Base-by-base conservation (phyloP, 2,888 invertebrate genomes). In the Lasioglossum lativentre region DNA sequence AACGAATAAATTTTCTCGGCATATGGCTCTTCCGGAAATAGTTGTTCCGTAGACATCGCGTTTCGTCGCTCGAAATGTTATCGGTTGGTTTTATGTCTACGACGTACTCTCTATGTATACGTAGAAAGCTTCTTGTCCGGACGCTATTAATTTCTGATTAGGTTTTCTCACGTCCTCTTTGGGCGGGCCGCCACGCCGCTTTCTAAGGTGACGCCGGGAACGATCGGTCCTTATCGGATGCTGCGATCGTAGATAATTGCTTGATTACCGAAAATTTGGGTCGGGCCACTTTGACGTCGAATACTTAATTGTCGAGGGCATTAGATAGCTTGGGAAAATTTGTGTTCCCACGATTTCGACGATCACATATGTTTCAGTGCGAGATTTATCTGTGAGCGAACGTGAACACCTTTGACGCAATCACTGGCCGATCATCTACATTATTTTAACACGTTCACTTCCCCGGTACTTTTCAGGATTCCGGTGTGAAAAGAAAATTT, bases 61-160 rank as follows among this genome's bases (percentile, higher is more conserved):
- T 3, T 68, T 30, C 85, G 42, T 72, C 16, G 47, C 16, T 47
- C 63, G 63, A 75, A 30, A 42, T 4, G 72, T 83, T 63, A 72
- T 47, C 73, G 66, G 52, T 38, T 63, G 68, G 42, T 40, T 72
- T 19, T 30, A 34, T 23, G 27, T 73, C 72, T 19, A 30, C 73
- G 70, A 81, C 42, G 42, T 27, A 40, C 47, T 47, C n/a, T n/a
- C n/a, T n/a, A n/a, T n/a, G n/a, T n/a, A n/a, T n/a, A n/a, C n/a
- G 59, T 86, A 86, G 85, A 85, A 86, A 86, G 77, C 72, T 59
- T 8, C 59, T 14, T 47, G n/a, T 79, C 42, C 16, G 30, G 63
- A n/a, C 27, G 63, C 45, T 85, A 84, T 83, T 83, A 84, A 85
- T 78, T 85, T 79, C 66, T 79, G 59, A 80, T 76, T 47, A 40